Evolutionary conservation across 2,888 invertebrate species (phyloP).

Genomic region (Ormyrus thymus): DNA sequence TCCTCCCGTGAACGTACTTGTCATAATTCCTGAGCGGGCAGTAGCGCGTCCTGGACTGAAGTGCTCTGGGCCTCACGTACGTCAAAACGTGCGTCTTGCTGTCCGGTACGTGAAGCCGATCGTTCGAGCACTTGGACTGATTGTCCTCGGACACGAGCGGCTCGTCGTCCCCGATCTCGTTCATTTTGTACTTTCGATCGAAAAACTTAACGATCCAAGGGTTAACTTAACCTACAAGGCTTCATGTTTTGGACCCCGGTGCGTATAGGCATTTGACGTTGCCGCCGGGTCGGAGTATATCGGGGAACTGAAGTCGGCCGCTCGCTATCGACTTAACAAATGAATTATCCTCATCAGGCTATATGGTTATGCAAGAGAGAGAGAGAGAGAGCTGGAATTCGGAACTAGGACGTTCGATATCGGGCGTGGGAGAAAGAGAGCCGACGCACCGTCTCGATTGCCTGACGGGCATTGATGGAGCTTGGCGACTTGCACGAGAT

Average conservation of each 20-base stretch:
- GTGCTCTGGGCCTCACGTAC: background rate
- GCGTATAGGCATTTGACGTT: too few species aligned
- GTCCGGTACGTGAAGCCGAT: background rate
- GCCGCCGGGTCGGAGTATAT: background rate
- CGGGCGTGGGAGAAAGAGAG: background rate
- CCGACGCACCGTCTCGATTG: background rate
- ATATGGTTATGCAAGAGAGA: background rate
- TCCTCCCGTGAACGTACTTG: background rate
- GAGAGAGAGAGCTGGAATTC: background rate
- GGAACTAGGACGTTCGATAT: constrained; percentile 42
- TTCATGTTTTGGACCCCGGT: too few species aligned
- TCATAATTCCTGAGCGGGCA: constrained; percentile 1
- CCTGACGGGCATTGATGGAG: constrained; percentile 9
- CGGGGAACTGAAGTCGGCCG: constrained; percentile 46
- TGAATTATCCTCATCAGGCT: constrained; percentile 53
- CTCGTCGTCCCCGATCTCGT: background rate
- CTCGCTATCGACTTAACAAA: constrained; percentile 53
- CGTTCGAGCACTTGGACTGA: constrained; percentile 1
- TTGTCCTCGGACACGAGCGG: background rate
- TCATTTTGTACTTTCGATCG: background rate
- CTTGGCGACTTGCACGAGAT: too few species aligned
- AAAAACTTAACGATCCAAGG: background rate
- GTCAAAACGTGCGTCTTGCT: background rate
- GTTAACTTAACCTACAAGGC: too few species aligned
- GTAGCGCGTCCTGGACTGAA: background rate